These are phyloP conservation scores for Araneus ventricosus DNA, from an alignment of 1,140 invertebrate genomes.

Conservation along the genomic window DNA sequence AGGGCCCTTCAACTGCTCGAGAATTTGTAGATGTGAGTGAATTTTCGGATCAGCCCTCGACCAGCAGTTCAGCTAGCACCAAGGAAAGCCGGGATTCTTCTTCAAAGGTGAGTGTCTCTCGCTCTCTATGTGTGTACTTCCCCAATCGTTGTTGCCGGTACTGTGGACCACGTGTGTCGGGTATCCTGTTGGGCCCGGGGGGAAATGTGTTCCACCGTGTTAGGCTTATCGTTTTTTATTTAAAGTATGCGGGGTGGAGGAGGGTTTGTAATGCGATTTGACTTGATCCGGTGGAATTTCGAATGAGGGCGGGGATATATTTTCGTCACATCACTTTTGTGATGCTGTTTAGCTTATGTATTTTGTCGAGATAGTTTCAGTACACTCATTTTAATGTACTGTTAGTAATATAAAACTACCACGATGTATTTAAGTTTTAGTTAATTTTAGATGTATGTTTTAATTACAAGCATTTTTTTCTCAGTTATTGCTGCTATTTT, in stretches of 20 bases:
- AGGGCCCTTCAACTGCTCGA: constrained; percentile 38
- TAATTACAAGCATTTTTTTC: too few relatives aligned
- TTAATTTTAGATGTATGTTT: too few relatives aligned
- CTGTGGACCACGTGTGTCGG: constrained; percentile 26
- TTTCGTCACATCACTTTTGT: neutral
- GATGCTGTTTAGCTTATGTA: neutral
- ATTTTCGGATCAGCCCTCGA: constrained; percentile 59
- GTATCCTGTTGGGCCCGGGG: neutral
- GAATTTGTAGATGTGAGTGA: constrained; percentile 36
- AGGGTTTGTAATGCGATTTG: constrained; percentile 6
- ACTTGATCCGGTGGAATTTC: neutral
- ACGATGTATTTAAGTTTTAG: too few relatives aligned
- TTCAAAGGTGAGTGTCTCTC: constrained; percentile 57
- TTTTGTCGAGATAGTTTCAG: too few relatives aligned
- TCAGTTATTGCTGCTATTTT: too few relatives aligned
- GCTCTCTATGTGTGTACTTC: neutral
- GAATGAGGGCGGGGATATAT: neutral
- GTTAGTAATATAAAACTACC: too few relatives aligned
- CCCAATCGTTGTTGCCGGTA: neutral
- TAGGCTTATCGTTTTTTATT: constrained; percentile 32
- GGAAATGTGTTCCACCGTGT: neutral
- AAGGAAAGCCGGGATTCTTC: constrained; percentile 61
- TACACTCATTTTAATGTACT: too few relatives aligned
- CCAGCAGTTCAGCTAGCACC: constrained; percentile 1
- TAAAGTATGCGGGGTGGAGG: neutral